A percentile compares a stretch with the other conserved stretches of the same genome.
These are phyloP conservation scores for Rhinopithecus roxellana DNA, from an alignment of 2,113 vertebrate genomes.

Conservation along the genomic window DNA sequence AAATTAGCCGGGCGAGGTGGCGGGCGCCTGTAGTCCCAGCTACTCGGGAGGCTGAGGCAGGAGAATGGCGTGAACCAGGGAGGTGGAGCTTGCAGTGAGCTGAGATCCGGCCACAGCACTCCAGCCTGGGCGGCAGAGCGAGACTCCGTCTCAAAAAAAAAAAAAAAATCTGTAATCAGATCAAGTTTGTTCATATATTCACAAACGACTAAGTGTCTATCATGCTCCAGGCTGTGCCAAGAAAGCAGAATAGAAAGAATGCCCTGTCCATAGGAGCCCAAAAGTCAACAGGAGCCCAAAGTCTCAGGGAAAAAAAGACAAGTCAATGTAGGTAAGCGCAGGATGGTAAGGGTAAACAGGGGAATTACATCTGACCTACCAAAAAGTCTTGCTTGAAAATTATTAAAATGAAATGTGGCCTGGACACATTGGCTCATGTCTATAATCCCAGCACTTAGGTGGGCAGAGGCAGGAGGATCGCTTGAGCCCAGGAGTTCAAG, in stretches of 20 bases:
- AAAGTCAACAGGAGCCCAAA: not conserved
- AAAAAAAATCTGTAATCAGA: slow-evolving; percentile 6
- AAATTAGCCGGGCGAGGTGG: too few species aligned
- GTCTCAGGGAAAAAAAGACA: not conserved
- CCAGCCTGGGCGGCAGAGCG: too few species aligned
- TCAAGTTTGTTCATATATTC: slow-evolving; percentile 32
- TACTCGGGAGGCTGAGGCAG: too few species aligned
- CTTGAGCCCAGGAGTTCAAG: too few species aligned
- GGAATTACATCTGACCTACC: not conserved
- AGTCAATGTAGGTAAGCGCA: not conserved
- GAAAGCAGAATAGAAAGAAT: slow-evolving; percentile 21
- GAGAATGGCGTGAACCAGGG: too few species aligned
- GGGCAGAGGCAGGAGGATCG: too few species aligned
- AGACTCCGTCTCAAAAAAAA: too few species aligned
- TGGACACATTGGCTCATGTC: too few species aligned
- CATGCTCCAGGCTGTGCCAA: not conserved
- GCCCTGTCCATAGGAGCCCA: not conserved
- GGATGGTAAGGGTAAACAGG: not conserved
- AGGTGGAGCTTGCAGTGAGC: too few species aligned
- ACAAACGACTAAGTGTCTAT: slow-evolving; percentile 27
- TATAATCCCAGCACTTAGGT: too few species aligned
- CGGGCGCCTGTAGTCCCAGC: too few species aligned
- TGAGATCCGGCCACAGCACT: too few species aligned
- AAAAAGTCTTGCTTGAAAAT: slow-evolving; percentile 8
- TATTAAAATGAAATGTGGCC: not conserved